Percentiles rank a stretch among this genome's conserved stretches.
These are phyloP conservation scores for Achroia grisella DNA, from an alignment of 1,140 invertebrate genomes.

Conservation along the genomic window DNA sequence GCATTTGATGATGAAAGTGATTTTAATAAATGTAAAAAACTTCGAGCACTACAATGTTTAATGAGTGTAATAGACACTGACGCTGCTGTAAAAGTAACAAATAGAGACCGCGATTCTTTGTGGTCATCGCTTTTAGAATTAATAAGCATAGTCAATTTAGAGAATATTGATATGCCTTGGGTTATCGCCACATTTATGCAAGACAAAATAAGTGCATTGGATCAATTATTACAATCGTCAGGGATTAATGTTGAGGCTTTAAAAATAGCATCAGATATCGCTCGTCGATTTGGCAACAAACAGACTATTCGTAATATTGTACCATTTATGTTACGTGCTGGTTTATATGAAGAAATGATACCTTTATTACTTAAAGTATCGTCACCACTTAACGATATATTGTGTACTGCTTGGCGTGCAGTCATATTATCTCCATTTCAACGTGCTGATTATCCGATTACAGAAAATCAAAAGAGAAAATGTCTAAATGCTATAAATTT, in stretches of 20 bases:
- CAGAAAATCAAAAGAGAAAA: constrained; percentile 57
- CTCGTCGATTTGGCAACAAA: constrained; percentile 43
- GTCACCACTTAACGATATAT: constrained; percentile 40
- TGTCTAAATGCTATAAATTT: constrained; percentile 64
- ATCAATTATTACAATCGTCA: constrained; percentile 49
- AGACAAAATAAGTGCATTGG: constrained; percentile 54
- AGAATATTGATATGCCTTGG: constrained; percentile 66
- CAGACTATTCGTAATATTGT: constrained; percentile 46
- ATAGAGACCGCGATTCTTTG: constrained; percentile 45
- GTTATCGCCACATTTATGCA: constrained; percentile 57
- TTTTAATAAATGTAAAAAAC: constrained; percentile 63
- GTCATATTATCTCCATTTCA: constrained; percentile 64
- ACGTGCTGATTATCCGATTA: constrained; percentile 62
- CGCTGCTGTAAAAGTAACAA: constrained; percentile 61
- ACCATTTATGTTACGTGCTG: constrained; percentile 42
- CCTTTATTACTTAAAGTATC: constrained; percentile 52
- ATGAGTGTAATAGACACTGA: constrained; percentile 63
- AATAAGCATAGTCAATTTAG: constrained; percentile 52
- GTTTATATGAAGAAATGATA: constrained; percentile 55
- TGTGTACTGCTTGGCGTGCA: constrained; percentile 60
- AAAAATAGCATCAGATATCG: constrained; percentile 51
- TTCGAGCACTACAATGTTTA: constrained; percentile 67
- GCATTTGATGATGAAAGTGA: constrained; percentile 64
- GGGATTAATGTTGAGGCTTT: constrained; percentile 48
- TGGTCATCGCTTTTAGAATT: constrained; percentile 61